A percentile compares a stretch with the other conserved stretches of the same genome.
Evolutionary conservation across 2,888 invertebrate species (phyloP).

Genomic region (Entomobrya multifasciata): DNA sequence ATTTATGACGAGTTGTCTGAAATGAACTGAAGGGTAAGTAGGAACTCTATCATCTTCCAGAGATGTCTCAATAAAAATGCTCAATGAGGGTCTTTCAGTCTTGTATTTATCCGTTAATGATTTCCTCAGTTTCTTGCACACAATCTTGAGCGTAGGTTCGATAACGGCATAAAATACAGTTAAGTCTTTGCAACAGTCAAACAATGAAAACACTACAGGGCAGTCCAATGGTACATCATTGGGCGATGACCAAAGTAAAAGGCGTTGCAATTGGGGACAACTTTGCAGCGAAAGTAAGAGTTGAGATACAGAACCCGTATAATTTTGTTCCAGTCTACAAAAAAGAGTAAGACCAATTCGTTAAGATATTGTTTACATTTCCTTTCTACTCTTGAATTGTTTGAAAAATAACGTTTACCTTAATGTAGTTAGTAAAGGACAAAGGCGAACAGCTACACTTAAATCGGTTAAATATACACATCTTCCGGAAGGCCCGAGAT

Average conservation of each 20-base stretch:
- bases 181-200: conserved; percentile 49
- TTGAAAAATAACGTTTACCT: no score
- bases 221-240: conserved; percentile 58
- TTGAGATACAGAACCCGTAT: conserved; percentile 70
- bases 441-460: conserved; percentile 66
- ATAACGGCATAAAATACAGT: conserved; percentile 71
- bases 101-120: conserved; percentile 58
- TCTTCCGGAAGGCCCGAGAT: conserved; percentile 73
- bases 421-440: conserved; percentile 71
- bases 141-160: conserved; percentile 67
- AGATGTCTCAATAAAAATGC: conserved; percentile 63
- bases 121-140: conserved; percentile 62
- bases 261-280: conserved; percentile 67
- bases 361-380: no score
- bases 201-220: conserved; percentile 40
- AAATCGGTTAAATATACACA: conserved; percentile 75
- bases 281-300: conserved; percentile 61
- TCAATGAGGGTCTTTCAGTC: conserved; percentile 67
- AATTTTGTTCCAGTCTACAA: conserved; percentile 77
- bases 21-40: conserved; percentile 76
- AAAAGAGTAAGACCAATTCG: no score
- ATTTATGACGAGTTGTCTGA: conserved; percentile 73
- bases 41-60: conserved; percentile 68
- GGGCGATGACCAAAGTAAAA: conserved; percentile 72
- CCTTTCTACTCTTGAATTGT: no score